These are phyloP conservation scores for Mungos mungo DNA, from an alignment of 2,113 vertebrate species.

Conservation along the genomic window DNA sequence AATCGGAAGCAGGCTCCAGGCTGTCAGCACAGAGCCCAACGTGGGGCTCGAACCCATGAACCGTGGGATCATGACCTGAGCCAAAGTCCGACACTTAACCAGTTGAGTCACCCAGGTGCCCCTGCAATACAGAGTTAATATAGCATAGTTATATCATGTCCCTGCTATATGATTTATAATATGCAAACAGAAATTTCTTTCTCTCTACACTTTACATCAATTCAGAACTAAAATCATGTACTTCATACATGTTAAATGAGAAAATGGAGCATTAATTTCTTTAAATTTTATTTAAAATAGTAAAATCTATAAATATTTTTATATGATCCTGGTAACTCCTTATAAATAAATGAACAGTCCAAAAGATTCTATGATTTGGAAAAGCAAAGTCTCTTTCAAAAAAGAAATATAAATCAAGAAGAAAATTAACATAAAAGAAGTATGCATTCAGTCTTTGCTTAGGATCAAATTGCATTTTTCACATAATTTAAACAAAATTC, in stretches of 20 bases:
- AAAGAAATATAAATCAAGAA: background rate
- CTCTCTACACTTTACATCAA: background rate
- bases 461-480: conserved; percentile 10
- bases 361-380: conserved; percentile 15
- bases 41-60: too few relatives aligned
- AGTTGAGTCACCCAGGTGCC: too few relatives aligned
- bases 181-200: background rate
- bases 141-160: background rate
- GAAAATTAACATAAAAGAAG: background rate
- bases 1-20: too few relatives aligned
- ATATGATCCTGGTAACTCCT: background rate
- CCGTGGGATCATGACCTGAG: too few relatives aligned
- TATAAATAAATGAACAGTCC: conserved; percentile 14
- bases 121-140: background rate
- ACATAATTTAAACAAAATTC: conserved; percentile 48
- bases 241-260: background rate
- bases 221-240: background rate
- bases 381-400: conserved; percentile 14
- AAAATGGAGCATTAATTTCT: background rate
- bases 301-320: background rate
- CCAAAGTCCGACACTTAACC: too few relatives aligned
- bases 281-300: background rate
- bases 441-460: background rate
- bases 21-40: too few relatives aligned
- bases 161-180: background rate